Evolutionary conservation across 2,113 vertebrate species (phyloP).

Genomic region (mouse (Mus musculus)): GRCm39 chr11:4094001-4094500

Average conservation of each 20-base stretch:
- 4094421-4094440: background rate
- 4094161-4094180: background rate
- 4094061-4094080: conserved; percentile 15
- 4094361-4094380: background rate
- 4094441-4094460: background rate
- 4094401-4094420: background rate
- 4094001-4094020: background rate
- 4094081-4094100: conserved; percentile 66
- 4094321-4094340: background rate
- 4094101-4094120: conserved; percentile 82
- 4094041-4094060: background rate
- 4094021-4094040: conserved; percentile 59
- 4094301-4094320: background rate
- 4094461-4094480: background rate
- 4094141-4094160: background rate
- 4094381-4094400: background rate
- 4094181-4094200: background rate
- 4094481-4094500: background rate
- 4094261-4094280: background rate
- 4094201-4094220: background rate
- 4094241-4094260: background rate
- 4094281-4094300: background rate
- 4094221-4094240: background rate
- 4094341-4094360: background rate
- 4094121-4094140: conserved; percentile 18